Conservation (phyloP, 2,888 invertebrate species). For the Parnassius glacialis region DNA sequence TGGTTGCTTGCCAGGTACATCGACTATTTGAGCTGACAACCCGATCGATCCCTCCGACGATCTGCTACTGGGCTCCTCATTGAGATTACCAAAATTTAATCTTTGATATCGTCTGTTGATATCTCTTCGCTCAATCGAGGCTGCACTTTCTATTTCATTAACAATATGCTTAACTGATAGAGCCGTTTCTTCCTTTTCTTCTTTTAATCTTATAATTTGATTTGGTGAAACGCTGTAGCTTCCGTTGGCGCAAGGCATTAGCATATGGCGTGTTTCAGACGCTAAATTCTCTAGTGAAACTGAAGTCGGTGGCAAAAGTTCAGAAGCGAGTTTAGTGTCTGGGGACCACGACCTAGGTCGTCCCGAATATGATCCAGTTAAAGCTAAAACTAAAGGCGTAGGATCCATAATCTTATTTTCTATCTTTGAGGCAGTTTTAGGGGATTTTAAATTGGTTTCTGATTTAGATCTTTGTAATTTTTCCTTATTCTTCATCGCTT, state of each 20-base stretch:
- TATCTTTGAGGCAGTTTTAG: constrained; percentile 78
- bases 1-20: constrained; percentile 36
- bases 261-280: constrained; percentile 86
- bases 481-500: constrained; percentile 97
- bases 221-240: constrained; percentile 95
- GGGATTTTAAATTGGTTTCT: constrained; percentile 92
- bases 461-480: constrained; percentile 96
- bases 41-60: constrained; percentile 39
- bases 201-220: constrained; percentile 91
- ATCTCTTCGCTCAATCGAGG: constrained; percentile 58
- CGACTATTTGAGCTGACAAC: constrained; percentile 33
- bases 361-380: constrained; percentile 65
- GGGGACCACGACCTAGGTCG: constrained; percentile 89
- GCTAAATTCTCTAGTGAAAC: constrained; percentile 85
- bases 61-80: constrained; percentile 40
- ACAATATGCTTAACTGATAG: constrained; percentile 86
- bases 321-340: constrained; percentile 82
- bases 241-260: constrained; percentile 92
- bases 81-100: constrained; percentile 47
- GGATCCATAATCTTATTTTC: constrained; percentile 82
- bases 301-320: constrained; percentile 82
- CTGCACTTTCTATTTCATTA: constrained; percentile 84
- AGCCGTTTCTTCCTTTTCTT: constrained; percentile 79
- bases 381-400: constrained; percentile 81
- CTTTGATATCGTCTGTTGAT: constrained; percentile 50